Base-by-base conservation (phyloP, 2,797 vertebrate genomes). In the Halcyon leucocephala region DNA sequence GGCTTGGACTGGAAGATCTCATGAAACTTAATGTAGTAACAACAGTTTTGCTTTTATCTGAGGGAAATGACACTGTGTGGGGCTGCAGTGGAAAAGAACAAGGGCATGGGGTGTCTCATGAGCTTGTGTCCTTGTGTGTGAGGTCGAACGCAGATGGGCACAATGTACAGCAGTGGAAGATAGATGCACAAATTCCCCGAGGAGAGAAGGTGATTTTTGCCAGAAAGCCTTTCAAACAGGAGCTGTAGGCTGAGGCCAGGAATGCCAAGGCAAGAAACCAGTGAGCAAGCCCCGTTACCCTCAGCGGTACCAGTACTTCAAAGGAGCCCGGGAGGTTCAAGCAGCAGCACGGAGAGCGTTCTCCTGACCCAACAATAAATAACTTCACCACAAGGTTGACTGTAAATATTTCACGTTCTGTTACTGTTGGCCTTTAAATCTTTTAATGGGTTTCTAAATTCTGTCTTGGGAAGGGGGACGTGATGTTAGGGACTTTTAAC, bases 51-150 rank as follows among this genome's bases (percentile, higher is more conserved):
- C 4, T 18, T 80, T 67, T 48, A 3, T 48, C 28, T 51, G 44
- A 4, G 0, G 7, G 26, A 44, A 55, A 33, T 19, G 20, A 14
- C 7, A 14, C 14, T 0, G 0, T 19, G n/a, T 21, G 31, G 24
- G 49, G 44, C 44, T 67, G 41, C 14, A 12, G 1, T 14, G 60
- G 69, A 48, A 25, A 18, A 14, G n/a, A 49, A 25, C 0, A 10
- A 8, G 42, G 72, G 51, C 29, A 61, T 22, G 37, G 70, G 51
- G 18, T 41, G 54, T 49, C 76, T 61, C 39, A 1, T 9, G 41
- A n/a, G 16, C 39, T 69, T 55, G 4, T 37, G 37, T 37, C 10
- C 37, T 19, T 33, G 49, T 49, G 65, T 1, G 8, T 10, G 49
- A 14, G 44, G 46, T 20, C 2, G 6, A 10, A 10, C 54, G 42